Percentiles rank a stretch among this genome's conserved stretches.
phyloP scores from a whole-genome alignment of 2,113 vertebrate species.

The Brachyhypopomus occidentalis region DNA sequence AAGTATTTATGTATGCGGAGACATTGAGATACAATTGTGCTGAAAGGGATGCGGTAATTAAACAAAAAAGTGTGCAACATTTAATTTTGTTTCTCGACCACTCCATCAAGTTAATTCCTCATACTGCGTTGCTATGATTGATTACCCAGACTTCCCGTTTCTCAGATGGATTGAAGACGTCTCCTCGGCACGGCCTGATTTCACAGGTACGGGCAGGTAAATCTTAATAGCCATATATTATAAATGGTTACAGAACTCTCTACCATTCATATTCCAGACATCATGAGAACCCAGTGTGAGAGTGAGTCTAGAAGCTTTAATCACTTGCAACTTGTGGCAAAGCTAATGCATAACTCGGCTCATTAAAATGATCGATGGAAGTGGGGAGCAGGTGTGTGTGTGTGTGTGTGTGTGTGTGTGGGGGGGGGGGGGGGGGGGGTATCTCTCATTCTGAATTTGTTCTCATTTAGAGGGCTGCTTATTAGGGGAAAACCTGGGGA shows the following conservation, averaged over 20 bases:
- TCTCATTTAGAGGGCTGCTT: constrained; percentile 75
- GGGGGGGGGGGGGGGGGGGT: constrained; percentile 62
- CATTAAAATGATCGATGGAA: constrained; percentile 90
- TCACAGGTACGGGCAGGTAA: constrained; percentile 30
- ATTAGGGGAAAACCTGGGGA: constrained; percentile 73
- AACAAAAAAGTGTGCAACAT: neutral
- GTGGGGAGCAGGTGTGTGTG: constrained; percentile 42
- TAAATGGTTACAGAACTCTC: constrained; percentile 35
- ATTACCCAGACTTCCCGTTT: constrained; percentile 9
- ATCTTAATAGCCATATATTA: constrained; percentile 34
- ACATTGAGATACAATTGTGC: neutral
- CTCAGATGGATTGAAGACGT: constrained; percentile 27
- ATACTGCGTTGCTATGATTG: constrained; percentile 50
- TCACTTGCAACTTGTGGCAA: constrained; percentile 83
- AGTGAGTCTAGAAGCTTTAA: constrained; percentile 78
- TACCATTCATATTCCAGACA: constrained; percentile 57
- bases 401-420: neutral
- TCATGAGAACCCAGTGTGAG: constrained; percentile 51
- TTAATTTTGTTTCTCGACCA: constrained; percentile 32
- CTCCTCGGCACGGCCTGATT: constrained; percentile 26
- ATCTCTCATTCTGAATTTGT: constrained; percentile 71
- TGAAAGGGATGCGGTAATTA: constrained; percentile 6
- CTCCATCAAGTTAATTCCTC: neutral
- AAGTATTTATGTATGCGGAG: too few species aligned
- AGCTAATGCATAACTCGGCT: constrained; percentile 75